A percentile compares a stretch with the other conserved stretches of the same genome.
Conservation (phyloP, 2,797 vertebrate genomes). For the Hydrophis major region DNA sequence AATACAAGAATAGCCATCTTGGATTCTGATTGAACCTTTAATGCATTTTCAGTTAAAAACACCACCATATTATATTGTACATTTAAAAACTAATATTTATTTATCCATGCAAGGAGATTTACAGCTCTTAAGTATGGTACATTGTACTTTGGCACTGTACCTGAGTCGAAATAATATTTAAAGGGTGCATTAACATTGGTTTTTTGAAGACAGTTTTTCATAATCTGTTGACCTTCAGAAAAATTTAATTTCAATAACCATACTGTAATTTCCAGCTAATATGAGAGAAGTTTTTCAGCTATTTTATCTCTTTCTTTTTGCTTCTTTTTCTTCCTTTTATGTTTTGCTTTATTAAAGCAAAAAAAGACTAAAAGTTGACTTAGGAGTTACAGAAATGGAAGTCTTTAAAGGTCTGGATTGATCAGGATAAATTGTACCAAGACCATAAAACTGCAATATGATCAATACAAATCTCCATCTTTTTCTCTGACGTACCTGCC, state of each 20-base stretch:
- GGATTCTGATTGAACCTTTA: slow-evolving; percentile 21
- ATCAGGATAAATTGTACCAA: neutral
- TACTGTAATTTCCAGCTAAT: neutral
- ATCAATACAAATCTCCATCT: slow-evolving; percentile 9
- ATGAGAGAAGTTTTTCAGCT: neutral
- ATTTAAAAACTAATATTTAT: slow-evolving; percentile 31
- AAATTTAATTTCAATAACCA: neutral
- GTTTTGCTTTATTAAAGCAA: neutral
- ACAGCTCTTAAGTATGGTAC: slow-evolving; percentile 16
- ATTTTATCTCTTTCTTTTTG: neutral
- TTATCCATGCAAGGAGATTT: slow-evolving; percentile 12
- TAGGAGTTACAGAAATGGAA: neutral
- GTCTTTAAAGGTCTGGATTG: neutral
- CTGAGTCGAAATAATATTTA: slow-evolving; percentile 7
- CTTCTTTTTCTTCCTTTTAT: neutral
- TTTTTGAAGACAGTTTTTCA: neutral
- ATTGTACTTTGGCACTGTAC: neutral
- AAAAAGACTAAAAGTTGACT: neutral
- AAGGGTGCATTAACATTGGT: slow-evolving; percentile 6
- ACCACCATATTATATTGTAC: neutral
- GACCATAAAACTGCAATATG: accelerated
- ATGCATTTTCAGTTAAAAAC: slow-evolving; percentile 22
- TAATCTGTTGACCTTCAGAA: neutral
- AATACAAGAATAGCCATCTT: slow-evolving; percentile 29
- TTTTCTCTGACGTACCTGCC: neutral